These are phyloP conservation scores for Athalia circularis DNA, from an alignment of 2,888 invertebrate genomes.

Conservation along the genomic window DNA sequence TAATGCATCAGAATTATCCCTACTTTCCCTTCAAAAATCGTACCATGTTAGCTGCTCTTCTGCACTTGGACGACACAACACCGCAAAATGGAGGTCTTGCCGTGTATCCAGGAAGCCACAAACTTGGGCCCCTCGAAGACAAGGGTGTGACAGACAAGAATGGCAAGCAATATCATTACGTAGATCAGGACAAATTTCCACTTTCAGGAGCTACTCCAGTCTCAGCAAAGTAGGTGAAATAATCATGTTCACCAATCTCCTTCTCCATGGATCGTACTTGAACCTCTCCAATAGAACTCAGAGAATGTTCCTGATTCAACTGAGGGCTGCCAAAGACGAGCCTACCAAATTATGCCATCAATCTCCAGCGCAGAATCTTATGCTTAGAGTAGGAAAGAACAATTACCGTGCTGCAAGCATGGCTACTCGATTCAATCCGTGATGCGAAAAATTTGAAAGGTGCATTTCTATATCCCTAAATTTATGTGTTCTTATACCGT, in stretches of 20 bases:
- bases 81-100: constrained; percentile 78
- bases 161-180: constrained; percentile 74
- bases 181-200: constrained; percentile 75
- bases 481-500: no score
- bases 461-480: no score
- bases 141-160: constrained; percentile 72
- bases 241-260: constrained; percentile 78
- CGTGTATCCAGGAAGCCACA: constrained; percentile 79
- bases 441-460: background rate
- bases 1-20: constrained; percentile 80
- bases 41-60: constrained; percentile 78
- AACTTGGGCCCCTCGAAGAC: constrained; percentile 77
- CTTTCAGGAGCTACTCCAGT: constrained; percentile 76
- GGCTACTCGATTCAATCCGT: constrained; percentile 62
- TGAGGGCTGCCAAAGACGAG: constrained; percentile 77
- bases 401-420: constrained; percentile 68
- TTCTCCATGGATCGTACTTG: constrained; percentile 78
- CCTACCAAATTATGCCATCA: constrained; percentile 73
- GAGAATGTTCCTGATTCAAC: constrained; percentile 77
- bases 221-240: constrained; percentile 76
- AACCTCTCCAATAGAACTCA: constrained; percentile 75
- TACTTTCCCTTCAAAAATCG: constrained; percentile 79
- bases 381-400: constrained; percentile 77
- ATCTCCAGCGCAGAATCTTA: constrained; percentile 77
- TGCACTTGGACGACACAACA: constrained; percentile 77